These are phyloP conservation scores for Papilio helenus DNA, from an alignment of 1,140 invertebrate genomes.

Conservation along the genomic window DNA sequence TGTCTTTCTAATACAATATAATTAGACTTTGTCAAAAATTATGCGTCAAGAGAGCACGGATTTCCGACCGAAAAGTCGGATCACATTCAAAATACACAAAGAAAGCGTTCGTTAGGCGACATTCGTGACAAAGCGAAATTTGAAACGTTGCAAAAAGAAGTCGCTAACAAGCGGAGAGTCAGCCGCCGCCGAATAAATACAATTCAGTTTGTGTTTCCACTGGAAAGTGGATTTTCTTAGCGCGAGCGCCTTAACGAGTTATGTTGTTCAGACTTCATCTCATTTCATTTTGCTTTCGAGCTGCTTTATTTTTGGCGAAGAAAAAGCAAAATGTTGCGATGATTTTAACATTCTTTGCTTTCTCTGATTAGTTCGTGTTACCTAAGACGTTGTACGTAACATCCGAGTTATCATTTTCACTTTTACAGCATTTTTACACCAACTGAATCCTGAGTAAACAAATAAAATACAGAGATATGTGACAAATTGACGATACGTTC, in stretches of 20 bases:
- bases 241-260: constrained; percentile 45
- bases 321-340: background rate
- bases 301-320: background rate
- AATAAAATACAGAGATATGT: too few relatives aligned
- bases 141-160: constrained; percentile 62
- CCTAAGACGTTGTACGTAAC: background rate
- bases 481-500: too few relatives aligned
- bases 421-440: too few relatives aligned
- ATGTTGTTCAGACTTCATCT: constrained; percentile 42
- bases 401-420: background rate
- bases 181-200: constrained; percentile 53
- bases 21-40: background rate
- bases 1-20: background rate
- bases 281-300: constrained; percentile 34
- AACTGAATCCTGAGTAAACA: too few relatives aligned
- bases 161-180: constrained; percentile 57
- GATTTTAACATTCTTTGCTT: background rate
- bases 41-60: background rate
- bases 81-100: constrained; percentile 47
- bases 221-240: constrained; percentile 37
- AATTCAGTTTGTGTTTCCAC: constrained; percentile 46
- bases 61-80: constrained; percentile 12
- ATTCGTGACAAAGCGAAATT: constrained; percentile 52
- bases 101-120: constrained; percentile 57
- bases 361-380: background rate